Evolutionary conservation across 2,113 vertebrate species (phyloP).

Genomic region (Monopterus albus): DNA sequence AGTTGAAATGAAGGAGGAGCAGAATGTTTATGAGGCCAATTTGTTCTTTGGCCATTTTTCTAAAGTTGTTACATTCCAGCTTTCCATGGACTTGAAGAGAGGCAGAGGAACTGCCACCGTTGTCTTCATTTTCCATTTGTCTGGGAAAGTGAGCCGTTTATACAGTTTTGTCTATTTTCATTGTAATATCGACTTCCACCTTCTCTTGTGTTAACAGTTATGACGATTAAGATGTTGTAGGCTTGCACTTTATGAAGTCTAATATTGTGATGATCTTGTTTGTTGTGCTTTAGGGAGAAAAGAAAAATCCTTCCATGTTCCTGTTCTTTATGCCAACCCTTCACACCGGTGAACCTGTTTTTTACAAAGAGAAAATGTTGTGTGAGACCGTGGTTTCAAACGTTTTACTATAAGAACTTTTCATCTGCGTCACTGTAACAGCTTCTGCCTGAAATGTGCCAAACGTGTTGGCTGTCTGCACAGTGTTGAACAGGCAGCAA

Average conservation of each 20-base stretch:
- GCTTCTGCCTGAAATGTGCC: conserved; percentile 25
- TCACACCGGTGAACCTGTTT: conserved; percentile 6
- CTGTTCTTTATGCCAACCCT: conserved; percentile 28
- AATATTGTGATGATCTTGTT: conserved; percentile 60
- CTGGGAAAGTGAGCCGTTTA: conserved; percentile 38
- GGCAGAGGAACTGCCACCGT: conserved; percentile 1
- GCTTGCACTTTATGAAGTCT: conserved; percentile 60
- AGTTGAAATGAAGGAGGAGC: conserved; percentile 11
- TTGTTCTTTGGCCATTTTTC: conserved; percentile 41
- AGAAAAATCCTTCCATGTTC: conserved; percentile 14
- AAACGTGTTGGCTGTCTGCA: conserved; percentile 12
- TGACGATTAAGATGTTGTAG: conserved; percentile 42
- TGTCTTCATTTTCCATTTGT: conserved; percentile 38
- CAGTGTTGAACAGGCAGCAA: conserved; percentile 18
- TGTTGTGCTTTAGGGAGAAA: conserved; percentile 42
- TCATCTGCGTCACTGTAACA: conserved; percentile 18
- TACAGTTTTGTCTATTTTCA: conserved; percentile 40
- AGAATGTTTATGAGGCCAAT: conserved; percentile 16
- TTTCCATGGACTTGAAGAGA: conserved; percentile 39
- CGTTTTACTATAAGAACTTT: conserved; percentile 13
- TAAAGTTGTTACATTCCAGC: conserved; percentile 62
- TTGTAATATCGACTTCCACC: conserved; percentile 12
- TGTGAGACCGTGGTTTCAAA: conserved; percentile 19
- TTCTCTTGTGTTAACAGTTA: conserved; percentile 40
- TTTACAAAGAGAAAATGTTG: background rate